Conservation (phyloP, 2,888 invertebrate species). For the Salticus scenicus region DNA sequence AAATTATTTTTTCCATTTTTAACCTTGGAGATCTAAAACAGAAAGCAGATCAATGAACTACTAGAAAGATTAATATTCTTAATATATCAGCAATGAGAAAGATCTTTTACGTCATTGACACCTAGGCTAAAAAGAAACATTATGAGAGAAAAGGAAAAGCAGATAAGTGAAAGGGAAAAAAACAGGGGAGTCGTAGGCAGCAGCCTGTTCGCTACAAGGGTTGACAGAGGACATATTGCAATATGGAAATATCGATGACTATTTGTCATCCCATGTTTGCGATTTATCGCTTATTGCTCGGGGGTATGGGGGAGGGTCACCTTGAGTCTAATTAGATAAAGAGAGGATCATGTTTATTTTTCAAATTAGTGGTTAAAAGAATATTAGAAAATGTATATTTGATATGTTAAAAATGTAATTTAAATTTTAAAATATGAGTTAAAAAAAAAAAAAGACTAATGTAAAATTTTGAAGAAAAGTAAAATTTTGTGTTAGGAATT, state of each 20-base stretch:
- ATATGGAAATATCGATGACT: slow-evolving; percentile 46
- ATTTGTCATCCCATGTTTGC: slow-evolving; percentile 35
- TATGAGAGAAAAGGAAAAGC: neutral
- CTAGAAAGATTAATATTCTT: neutral
- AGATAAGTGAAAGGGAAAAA: neutral
- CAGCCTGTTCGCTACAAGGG: neutral
- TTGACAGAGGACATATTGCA: slow-evolving; percentile 50
- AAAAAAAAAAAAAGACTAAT: too few species aligned
- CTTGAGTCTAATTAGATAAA: too few species aligned
- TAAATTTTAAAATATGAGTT: too few species aligned
- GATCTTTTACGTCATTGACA: neutral
- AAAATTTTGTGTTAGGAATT: too few species aligned
- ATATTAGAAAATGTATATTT: too few species aligned
- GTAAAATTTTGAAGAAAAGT: too few species aligned
- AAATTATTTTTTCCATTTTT: neutral
- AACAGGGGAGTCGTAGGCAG: neutral
- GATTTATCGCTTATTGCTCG: neutral
- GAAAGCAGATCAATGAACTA: slow-evolving; percentile 4
- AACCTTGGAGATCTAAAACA: neutral
- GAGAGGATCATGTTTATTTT: too few species aligned
- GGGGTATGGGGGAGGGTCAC: too few species aligned
- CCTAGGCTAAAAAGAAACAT: neutral
- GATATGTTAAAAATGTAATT: too few species aligned
- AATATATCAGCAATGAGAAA: neutral
- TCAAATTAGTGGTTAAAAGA: too few species aligned